Evolutionary conservation across 2,888 invertebrate genomes (phyloP).

Genomic region (Himalopsyche kuldschensis): DNA sequence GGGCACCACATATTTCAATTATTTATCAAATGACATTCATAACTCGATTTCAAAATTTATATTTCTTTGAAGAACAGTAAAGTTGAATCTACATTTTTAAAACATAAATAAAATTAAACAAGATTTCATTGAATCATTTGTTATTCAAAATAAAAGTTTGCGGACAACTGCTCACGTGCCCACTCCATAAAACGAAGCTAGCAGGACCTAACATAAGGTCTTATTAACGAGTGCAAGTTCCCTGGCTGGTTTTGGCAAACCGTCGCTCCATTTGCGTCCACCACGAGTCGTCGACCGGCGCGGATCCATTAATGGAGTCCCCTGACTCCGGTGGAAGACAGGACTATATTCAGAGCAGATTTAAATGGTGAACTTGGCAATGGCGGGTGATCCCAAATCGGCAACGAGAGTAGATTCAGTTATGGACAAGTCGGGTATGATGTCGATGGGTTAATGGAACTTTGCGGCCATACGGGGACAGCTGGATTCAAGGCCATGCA

Average conservation of each 20-base stretch:
- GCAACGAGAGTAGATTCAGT: neutral
- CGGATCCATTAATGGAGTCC: neutral
- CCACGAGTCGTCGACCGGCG: neutral
- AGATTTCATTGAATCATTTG: too few relatives aligned
- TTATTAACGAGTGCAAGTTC: neutral
- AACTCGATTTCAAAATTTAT: too few relatives aligned
- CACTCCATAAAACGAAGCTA: neutral
- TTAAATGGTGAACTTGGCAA: neutral
- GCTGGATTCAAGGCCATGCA: neutral
- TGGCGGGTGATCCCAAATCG: neutral
- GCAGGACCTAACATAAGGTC: neutral
- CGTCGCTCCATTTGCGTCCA: neutral
- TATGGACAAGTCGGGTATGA: neutral
- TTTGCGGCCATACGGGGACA: neutral
- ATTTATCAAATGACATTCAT: too few relatives aligned
- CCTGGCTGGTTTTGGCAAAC: neutral
- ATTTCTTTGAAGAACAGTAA: too few relatives aligned
- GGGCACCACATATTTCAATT: too few relatives aligned
- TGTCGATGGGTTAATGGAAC: neutral
- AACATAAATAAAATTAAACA: too few relatives aligned
- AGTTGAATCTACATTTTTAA: too few relatives aligned
- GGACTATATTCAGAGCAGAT: slow-evolving; percentile 1
- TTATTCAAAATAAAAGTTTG: neutral
- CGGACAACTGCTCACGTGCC: neutral
- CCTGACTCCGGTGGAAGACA: neutral